Conservation (phyloP, 1,140 invertebrate genomes). For the Anoplophora glabripennis region DNA sequence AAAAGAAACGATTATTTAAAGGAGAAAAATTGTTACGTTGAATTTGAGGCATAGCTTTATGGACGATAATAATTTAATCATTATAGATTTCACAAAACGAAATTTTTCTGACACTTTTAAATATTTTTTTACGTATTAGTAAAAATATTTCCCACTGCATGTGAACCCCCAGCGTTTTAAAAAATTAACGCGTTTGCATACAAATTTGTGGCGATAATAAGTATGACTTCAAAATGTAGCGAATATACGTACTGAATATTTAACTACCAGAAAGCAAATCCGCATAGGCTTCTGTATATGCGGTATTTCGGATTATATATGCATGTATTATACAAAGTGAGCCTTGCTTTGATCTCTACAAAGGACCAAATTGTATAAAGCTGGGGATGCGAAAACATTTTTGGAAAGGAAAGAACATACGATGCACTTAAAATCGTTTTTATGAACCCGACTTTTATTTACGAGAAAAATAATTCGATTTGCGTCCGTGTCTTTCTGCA, state of each 20-base stretch:
- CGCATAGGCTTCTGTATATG: slow-evolving; percentile 13
- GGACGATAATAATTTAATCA: no score
- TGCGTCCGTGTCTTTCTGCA: no score
- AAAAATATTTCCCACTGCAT: no score
- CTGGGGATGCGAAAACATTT: background rate
- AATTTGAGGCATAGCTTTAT: no score
- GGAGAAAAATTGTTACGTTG: no score
- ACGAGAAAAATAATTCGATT: background rate
- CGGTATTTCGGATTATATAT: slow-evolving; percentile 32
- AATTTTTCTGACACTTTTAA: no score
- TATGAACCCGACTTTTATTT: background rate
- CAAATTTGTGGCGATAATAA: slow-evolving; percentile 7
- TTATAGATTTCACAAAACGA: no score
- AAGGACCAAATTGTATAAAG: slow-evolving; percentile 23
- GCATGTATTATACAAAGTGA: slow-evolving; percentile 32
- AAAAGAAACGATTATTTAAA: no score
- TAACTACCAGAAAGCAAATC: slow-evolving; percentile 35
- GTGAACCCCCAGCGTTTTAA: no score
- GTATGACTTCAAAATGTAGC: slow-evolving; percentile 5
- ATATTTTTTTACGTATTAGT: no score
- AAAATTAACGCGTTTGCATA: background rate
- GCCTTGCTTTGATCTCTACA: slow-evolving; percentile 32
- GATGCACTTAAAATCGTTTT: background rate
- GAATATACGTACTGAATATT: slow-evolving; percentile 27
- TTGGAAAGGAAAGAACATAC: background rate